Evolutionary conservation across 2,113 vertebrate species (phyloP).

Genomic region (Peromyscus maniculatus): DNA sequence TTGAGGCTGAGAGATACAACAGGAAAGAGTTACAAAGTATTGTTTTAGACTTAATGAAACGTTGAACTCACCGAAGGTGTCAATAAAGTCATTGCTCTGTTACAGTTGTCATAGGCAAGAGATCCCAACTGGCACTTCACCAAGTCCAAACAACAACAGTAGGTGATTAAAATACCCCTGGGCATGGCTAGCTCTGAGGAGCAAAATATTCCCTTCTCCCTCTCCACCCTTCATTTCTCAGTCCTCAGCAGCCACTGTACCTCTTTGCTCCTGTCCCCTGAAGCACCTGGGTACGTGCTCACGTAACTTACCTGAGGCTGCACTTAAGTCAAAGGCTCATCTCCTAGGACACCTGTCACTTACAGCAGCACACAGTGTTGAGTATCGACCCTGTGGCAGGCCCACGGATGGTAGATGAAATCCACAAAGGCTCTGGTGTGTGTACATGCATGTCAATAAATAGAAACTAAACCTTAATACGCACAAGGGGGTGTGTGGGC

Average conservation of each 20-base stretch:
- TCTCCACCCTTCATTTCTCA: not conserved
- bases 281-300: not conserved
- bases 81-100: constrained; percentile 3
- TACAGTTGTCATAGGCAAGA: not conserved
- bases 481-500: not conserved
- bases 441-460: not conserved
- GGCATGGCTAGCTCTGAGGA: not conserved
- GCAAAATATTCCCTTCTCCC: not conserved
- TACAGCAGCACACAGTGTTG: not conserved
- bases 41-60: constrained; percentile 34
- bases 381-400: not conserved
- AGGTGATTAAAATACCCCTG: not conserved
- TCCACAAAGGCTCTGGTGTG: not conserved
- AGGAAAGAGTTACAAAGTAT: not conserved
- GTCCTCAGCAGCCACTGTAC: not conserved
- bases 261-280: not conserved
- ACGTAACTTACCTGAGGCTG: not conserved
- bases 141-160: not conserved
- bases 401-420: not conserved
- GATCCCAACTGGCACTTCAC: not conserved
- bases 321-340: rapidly evolving
- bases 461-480: not conserved
- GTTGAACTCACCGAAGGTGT: constrained; percentile 7
- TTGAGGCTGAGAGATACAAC: not conserved
- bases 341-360: not conserved